Base-by-base conservation (phyloP, 2,113 vertebrate genomes). In the Microcebus griseorufus region DNA sequence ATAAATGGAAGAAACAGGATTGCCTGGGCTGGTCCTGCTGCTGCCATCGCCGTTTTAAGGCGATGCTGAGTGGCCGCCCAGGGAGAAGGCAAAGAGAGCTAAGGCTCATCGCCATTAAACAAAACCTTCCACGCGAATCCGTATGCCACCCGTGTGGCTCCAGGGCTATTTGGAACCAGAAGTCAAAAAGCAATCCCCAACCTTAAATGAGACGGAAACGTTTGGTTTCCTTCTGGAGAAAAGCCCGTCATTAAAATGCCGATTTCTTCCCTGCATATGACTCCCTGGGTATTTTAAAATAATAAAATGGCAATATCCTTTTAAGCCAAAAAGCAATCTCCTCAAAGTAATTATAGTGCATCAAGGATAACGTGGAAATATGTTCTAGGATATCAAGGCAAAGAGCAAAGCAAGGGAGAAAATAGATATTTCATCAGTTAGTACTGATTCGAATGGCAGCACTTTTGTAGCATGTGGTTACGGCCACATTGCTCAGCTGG, bases 1-100 rank as follows among this genome's bases (percentile, higher is more conserved):
- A 83, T 60, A 97, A 91, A 97, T 39, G 91, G 60, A 86, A 88
- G 90, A 65, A 34, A 18, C 88, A 92, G 89, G 89, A 93, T 37
- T 86, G 60, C 58, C 92, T 17, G 17, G 79, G 81, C 72, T 72
- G 96, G 13, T 39, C 2, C 58, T 58, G 9, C 67, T 14, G 27
- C 55, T 2, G 18, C 39, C 3, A 1, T 23, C 1, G 0, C 34
- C 0, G 2, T 69, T 78, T 89, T 62, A 80, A 39, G 39, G 58
- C 0, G 16, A 32, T 3, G 22, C 23, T 0, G 3, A 48, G 82
- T 13, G 3, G 55, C 37, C 20, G 79, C 82, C 37, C 7, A 6
- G 70, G 60, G 67, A 85, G 48, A 90, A 51, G 62, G 25, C n/a
- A 55, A 32, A 48, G 51, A 34, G n/a, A 85, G 65, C 84, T 62